Conservation (phyloP, 2,797 vertebrate genomes). For the Gambusia yucatana region DNA sequence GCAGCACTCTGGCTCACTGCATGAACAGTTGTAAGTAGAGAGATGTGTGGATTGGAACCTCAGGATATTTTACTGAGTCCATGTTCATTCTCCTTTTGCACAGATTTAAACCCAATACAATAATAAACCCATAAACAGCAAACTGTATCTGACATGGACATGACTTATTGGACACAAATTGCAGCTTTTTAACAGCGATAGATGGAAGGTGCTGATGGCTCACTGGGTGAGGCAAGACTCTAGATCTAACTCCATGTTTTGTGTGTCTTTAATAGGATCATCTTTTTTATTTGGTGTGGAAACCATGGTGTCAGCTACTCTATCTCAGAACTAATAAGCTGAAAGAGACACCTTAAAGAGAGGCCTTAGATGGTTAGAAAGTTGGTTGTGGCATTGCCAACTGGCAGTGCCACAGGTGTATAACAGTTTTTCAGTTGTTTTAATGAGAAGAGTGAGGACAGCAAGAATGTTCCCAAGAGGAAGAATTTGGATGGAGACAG, state of each 20-base stretch:
- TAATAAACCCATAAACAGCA: slow-evolving; percentile 5
- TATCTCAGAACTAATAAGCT: slow-evolving; percentile 48
- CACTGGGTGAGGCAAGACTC: slow-evolving; percentile 29
- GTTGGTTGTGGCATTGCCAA: neutral
- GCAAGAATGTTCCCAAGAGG: neutral
- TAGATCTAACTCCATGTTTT: slow-evolving; percentile 1
- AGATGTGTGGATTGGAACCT: slow-evolving; percentile 10
- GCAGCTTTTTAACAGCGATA: slow-evolving; percentile 12
- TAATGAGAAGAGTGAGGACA: neutral
- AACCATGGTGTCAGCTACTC: slow-evolving; percentile 57
- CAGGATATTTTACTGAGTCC: slow-evolving; percentile 6
- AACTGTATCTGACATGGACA: neutral
- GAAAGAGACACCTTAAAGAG: slow-evolving; percentile 51
- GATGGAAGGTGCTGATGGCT: slow-evolving; percentile 4
- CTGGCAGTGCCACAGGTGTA: neutral
- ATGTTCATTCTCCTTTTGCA: slow-evolving; percentile 4
- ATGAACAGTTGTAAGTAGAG: slow-evolving; percentile 13
- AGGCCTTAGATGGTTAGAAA: slow-evolving; percentile 9
- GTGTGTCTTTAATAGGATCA: slow-evolving; percentile 55
- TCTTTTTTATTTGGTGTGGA: slow-evolving; percentile 64
- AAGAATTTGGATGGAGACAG: neutral
- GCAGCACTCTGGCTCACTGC: slow-evolving; percentile 42
- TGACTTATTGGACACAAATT: slow-evolving; percentile 24
- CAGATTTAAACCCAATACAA: slow-evolving; percentile 2
- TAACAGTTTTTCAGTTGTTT: neutral